Evolutionary conservation across 2,888 invertebrate species (phyloP), one percentile per base, ranked within the genome.

Genomic region (Cephonodes hylas): DNA sequence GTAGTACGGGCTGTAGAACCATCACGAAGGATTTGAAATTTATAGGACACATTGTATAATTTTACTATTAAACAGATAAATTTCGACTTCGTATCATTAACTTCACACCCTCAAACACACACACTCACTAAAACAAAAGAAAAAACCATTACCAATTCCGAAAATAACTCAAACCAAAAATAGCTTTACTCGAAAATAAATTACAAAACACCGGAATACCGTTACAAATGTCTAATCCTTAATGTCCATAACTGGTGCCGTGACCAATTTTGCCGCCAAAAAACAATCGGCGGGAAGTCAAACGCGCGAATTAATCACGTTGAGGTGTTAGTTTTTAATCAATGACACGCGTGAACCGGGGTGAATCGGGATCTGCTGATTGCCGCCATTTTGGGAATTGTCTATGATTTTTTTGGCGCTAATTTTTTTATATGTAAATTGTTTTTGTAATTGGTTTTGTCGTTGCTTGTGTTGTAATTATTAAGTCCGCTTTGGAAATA

Each of bases 271-370:
- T 27, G 18, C 4, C 31, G n/a, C 53, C 53, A 31, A 53, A 53
- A 53, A 53, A 53, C 53, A 53, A 53, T 53, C 42, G 58, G 58
- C 23, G 15, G n/a, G 42, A 58, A 58, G 23, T 38, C 7, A n/a
- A n/a, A 57, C 20, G n/a, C 58, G 58, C 27, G 27, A 42, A 38
- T 42, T 42, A 58, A 58, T 42, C 38, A 58, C n/a, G 34, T 15
- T 42, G 25, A 58, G n/a, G 38, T 15, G 42, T 58, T 58, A 42
- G 58, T 58, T 25, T 23, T 58, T 58, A 58, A 58, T 58, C 42
- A 42, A 58, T 23, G 42, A 58, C 31, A n/a, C 22, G 48, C 15
- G 48, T 18, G 15, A 38, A 15, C 27, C 18, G 58, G n/a, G 13
- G 8, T 22, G 38, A 38, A 15, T 42, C 58, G 58, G 23, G 23